Conservation (phyloP, 2,888 invertebrate species). For the Ernsta delagoae region DNA sequence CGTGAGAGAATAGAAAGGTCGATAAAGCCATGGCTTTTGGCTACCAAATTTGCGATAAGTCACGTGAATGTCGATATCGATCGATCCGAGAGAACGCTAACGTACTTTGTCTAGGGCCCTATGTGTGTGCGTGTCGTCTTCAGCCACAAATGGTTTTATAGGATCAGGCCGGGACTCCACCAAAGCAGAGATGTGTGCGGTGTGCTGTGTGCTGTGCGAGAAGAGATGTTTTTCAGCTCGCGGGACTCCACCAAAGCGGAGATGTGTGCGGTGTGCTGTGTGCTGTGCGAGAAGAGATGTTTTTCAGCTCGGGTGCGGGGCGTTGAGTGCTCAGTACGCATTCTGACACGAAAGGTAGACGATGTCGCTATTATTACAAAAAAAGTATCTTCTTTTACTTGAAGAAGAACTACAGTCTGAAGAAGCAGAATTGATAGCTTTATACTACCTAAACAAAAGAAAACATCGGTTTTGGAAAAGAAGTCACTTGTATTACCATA, state of each 20-base stretch:
- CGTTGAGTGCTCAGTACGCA: conserved; percentile 38
- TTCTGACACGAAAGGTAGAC: conserved; percentile 40
- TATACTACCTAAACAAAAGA: conserved; percentile 29
- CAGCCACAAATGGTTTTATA: no score
- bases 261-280: conserved; percentile 23
- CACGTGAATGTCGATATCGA: no score
- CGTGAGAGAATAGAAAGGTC: no score
- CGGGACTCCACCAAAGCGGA: conserved; percentile 21
- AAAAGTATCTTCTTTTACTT: conserved; percentile 39
- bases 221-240: conserved; percentile 21
- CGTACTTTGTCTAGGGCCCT: no score
- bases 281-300: conserved; percentile 24
- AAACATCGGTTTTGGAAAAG: conserved; percentile 23
- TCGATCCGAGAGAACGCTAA: no score
- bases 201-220: conserved; percentile 25
- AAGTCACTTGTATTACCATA: conserved; percentile 22
- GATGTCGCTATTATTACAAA: conserved; percentile 41
- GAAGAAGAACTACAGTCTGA: conserved; percentile 27
- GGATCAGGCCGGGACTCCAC: conserved; percentile 13
- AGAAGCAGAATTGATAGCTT: conserved; percentile 28
- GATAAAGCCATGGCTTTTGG: no score
- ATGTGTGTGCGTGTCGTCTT: no score
- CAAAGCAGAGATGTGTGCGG: conserved; percentile 22
- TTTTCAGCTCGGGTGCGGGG: conserved; percentile 22
- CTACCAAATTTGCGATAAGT: no score